Conservation (phyloP, 2,113 vertebrate genomes). For the Oreochromis tanganicae region DNA sequence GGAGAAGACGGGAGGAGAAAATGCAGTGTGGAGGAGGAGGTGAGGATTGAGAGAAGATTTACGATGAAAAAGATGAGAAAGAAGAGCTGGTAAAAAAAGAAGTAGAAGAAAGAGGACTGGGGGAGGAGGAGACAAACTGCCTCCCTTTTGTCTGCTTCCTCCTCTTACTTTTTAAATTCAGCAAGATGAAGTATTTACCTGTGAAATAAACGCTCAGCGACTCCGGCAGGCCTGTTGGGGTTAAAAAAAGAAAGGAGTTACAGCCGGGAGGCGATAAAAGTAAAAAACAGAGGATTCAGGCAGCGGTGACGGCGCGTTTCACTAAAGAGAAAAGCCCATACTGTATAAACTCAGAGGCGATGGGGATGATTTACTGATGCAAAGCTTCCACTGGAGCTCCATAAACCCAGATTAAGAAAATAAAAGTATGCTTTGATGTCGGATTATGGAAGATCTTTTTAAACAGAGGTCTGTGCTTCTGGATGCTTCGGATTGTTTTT, state of each 20-base stretch:
- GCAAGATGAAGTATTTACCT: constrained; percentile 70
- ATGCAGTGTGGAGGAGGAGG: fast-evolving
- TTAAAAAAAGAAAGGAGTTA: constrained; percentile 3
- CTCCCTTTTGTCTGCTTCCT: background rate
- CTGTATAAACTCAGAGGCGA: background rate
- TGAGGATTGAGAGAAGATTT: background rate
- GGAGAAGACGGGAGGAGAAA: background rate
- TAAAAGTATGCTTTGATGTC: constrained; percentile 15
- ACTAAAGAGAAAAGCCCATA: background rate
- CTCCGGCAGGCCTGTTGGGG: constrained; percentile 84
- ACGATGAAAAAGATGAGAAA: background rate
- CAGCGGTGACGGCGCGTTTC: background rate
- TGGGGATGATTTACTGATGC: background rate
- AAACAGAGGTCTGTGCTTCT: background rate
- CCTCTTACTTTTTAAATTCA: background rate
- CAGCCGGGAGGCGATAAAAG: background rate
- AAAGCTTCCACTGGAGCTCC: background rate
- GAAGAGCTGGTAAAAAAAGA: background rate
- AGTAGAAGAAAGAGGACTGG: background rate
- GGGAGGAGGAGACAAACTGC: background rate
- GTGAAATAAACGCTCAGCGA: constrained; percentile 89
- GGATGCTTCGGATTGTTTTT: background rate
- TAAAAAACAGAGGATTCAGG: background rate
- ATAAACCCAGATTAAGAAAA: constrained; percentile 13
- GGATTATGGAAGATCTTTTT: constrained; percentile 9